phyloP scores from a whole-genome alignment of 1,140 invertebrate species.

The Apis dorsata region DNA sequence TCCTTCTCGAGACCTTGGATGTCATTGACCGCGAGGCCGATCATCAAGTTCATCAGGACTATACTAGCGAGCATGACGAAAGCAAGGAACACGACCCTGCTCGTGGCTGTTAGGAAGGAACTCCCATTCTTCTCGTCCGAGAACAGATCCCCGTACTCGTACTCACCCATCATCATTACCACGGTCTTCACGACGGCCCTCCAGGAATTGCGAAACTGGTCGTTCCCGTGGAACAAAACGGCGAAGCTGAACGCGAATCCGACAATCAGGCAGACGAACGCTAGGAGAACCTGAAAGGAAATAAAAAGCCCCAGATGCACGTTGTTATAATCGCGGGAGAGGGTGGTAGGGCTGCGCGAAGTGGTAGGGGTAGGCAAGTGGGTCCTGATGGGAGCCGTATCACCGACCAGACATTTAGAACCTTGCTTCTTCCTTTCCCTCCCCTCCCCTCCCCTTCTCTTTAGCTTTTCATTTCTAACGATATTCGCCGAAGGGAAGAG shows the following conservation, averaged over 20 bases:
- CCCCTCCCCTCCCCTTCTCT: not conserved
- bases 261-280: slow-evolving; percentile 81
- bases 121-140: slow-evolving; percentile 31
- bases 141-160: slow-evolving; percentile 79
- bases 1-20: slow-evolving; percentile 81
- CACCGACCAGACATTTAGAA: slow-evolving; percentile 57
- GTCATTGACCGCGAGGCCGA: slow-evolving; percentile 84
- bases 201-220: slow-evolving; percentile 77
- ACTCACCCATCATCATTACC: slow-evolving; percentile 84
- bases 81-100: slow-evolving; percentile 81
- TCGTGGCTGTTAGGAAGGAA: slow-evolving; percentile 67
- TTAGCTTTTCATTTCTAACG: slow-evolving; percentile 52
- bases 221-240: slow-evolving; percentile 77
- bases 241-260: slow-evolving; percentile 82
- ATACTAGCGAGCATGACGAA: slow-evolving; percentile 84
- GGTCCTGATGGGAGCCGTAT: slow-evolving; percentile 42
- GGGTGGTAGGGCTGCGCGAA: slow-evolving; percentile 34
- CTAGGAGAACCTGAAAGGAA: slow-evolving; percentile 76
- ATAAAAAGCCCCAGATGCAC: slow-evolving; percentile 64
- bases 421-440: slow-evolving; percentile 5
- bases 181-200: slow-evolving; percentile 75
- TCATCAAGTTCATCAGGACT: slow-evolving; percentile 79
- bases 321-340: slow-evolving; percentile 63
- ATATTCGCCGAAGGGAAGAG: slow-evolving; percentile 51
- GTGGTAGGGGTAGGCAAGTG: slow-evolving; percentile 40